Conservation (phyloP, 2,888 invertebrate genomes). For the Liodrosophila aerea region DNA sequence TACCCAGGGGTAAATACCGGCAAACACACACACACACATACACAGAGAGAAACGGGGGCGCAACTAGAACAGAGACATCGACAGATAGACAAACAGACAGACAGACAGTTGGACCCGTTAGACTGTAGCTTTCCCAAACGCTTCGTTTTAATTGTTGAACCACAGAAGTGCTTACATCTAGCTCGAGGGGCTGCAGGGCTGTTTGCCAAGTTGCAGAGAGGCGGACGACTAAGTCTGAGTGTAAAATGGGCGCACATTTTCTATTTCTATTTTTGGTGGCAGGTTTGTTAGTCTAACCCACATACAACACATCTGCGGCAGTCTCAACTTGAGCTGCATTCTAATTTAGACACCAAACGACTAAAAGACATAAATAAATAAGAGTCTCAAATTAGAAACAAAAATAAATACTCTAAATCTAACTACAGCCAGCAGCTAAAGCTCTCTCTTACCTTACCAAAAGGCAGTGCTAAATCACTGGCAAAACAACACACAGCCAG, state of each 20-base stretch:
- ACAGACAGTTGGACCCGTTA: conserved; percentile 2
- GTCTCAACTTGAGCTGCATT: conserved; percentile 71
- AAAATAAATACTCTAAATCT: conserved; percentile 46
- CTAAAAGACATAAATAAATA: conserved; percentile 70
- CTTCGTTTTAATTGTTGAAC: conserved; percentile 68
- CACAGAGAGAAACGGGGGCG: background rate
- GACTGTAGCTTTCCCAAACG: conserved; percentile 37
- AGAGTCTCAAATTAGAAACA: conserved; percentile 53
- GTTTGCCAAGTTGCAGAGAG: conserved; percentile 9
- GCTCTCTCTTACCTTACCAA: conserved; percentile 4
- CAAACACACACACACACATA: conserved; percentile 26
- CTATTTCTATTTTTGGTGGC: conserved; percentile 34
- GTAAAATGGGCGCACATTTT: conserved; percentile 29
- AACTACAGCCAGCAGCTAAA: background rate
- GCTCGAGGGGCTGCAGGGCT: conserved; percentile 35
- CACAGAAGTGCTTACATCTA: conserved; percentile 70
- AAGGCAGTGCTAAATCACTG: conserved; percentile 65
- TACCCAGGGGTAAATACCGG: conserved; percentile 61
- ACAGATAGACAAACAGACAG: conserved; percentile 4
- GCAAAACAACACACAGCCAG: conserved; percentile 61
- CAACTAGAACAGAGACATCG: background rate
- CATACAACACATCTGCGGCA: conserved; percentile 25
- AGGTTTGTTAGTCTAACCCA: conserved; percentile 58
- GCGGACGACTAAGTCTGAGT: too few species aligned
- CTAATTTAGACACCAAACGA: conserved; percentile 69